These are phyloP conservation scores for Syngnathus rostellatus DNA, from an alignment of 2,797 vertebrate species.

Conservation along the genomic window DNA sequence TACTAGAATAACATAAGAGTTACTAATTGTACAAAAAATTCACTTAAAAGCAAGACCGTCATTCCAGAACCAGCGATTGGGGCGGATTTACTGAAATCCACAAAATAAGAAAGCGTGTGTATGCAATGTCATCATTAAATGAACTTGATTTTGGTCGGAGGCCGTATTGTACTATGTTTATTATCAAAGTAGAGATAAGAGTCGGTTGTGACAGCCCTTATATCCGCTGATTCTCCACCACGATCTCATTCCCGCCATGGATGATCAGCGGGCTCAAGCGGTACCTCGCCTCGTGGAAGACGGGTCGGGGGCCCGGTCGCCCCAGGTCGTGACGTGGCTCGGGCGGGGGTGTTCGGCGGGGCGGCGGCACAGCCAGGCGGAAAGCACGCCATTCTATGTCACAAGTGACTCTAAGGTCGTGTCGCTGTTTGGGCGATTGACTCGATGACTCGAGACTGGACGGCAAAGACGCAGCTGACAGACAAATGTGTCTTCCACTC, in stretches of 20 bases:
- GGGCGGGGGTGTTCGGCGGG: constrained; percentile 40
- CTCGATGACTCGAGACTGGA: constrained; percentile 84
- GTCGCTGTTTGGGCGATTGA: constrained; percentile 88
- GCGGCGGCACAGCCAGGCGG: constrained; percentile 75
- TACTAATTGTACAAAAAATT: too few relatives aligned
- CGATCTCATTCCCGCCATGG: constrained; percentile 46
- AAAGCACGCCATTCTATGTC: constrained; percentile 82
- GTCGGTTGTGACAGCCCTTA: constrained; percentile 46
- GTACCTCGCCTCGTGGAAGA: constrained; percentile 39
- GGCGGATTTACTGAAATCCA: background rate
- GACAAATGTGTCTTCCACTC: constrained; percentile 63
- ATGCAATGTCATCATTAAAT: background rate
- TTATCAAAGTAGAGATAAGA: constrained; percentile 23
- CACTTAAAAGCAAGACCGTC: too few relatives aligned
- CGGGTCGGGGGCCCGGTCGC: constrained; percentile 45
- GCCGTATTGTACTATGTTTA: constrained; percentile 12
- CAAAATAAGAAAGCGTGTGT: background rate
- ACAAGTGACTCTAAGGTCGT: constrained; percentile 86
- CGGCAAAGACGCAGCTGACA: constrained; percentile 73
- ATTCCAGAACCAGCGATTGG: too few relatives aligned
- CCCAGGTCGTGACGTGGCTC: constrained; percentile 36
- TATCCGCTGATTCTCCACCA: constrained; percentile 40
- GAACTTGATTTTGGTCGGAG: constrained; percentile 19
- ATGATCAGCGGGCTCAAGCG: constrained; percentile 50
- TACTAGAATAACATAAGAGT: too few relatives aligned